phyloP scores from a whole-genome alignment of 1,140 invertebrate species.

The Brachionus asplanchnoidis region DNA sequence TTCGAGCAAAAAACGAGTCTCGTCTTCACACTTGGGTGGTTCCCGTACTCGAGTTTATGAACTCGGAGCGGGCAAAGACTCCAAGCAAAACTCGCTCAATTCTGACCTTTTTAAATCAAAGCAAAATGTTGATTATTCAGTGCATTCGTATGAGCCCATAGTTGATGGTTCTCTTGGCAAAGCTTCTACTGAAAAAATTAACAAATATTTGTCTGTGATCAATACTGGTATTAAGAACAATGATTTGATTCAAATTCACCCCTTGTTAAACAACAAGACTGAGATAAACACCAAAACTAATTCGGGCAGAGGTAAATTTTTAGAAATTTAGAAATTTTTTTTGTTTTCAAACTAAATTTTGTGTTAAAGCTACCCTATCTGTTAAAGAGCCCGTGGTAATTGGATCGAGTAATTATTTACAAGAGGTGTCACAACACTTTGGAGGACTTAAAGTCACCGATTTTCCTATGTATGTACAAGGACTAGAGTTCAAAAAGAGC shows the following conservation, averaged over 20 bases:
- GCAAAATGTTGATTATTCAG: conserved; percentile 20
- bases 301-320: background rate
- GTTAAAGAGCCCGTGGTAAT: conserved; percentile 31
- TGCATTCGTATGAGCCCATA: background rate
- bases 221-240: conserved; percentile 31
- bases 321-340: background rate
- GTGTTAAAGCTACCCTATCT: background rate
- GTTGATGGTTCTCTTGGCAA: background rate
- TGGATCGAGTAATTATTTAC: conserved; percentile 15
- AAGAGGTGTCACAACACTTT: conserved; percentile 33
- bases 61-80: background rate
- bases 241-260: conserved; percentile 41
- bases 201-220: conserved; percentile 11
- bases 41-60: conserved; percentile 17
- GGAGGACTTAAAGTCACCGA: conserved; percentile 23
- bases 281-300: background rate
- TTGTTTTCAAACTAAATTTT: background rate
- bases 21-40: background rate
- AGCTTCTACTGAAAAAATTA: background rate
- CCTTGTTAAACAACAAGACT: conserved; percentile 23
- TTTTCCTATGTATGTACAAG: conserved; percentile 41
- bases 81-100: background rate
- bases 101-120: background rate
- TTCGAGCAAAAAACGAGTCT: background rate
- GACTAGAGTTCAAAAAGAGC: conserved; percentile 19